These are phyloP conservation scores for Ceratoteleas bidentatus DNA, from an alignment of 1,140 invertebrate species.

Conservation along the genomic window DNA sequence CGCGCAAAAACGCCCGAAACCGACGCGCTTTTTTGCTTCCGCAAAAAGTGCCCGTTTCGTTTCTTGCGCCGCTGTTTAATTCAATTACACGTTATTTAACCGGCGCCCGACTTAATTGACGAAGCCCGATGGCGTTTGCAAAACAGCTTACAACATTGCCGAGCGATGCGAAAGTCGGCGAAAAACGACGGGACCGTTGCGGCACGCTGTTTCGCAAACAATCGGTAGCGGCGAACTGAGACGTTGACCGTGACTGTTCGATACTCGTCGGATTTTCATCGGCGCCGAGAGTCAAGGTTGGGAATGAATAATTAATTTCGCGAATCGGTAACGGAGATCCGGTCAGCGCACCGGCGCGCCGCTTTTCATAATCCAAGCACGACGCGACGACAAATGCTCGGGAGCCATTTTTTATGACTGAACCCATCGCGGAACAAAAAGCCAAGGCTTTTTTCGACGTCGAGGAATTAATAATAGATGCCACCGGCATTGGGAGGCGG, in stretches of 20 bases:
- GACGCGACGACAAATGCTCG: slow-evolving; percentile 25
- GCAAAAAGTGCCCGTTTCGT: too few relatives aligned
- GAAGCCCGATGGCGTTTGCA: too few relatives aligned
- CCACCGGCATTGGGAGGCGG: neutral
- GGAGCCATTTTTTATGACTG: slow-evolving; percentile 16
- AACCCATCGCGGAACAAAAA: slow-evolving; percentile 16
- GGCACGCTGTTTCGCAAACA: slow-evolving; percentile 7
- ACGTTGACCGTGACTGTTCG: slow-evolving; percentile 49
- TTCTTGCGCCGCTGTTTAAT: too few relatives aligned
- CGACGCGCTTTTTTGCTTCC: too few relatives aligned
- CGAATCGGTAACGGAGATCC: slow-evolving; percentile 58
- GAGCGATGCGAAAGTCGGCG: neutral
- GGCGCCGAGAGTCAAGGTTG: slow-evolving; percentile 61
- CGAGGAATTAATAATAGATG: slow-evolving; percentile 3
- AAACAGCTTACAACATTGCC: neutral
- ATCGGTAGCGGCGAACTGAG: slow-evolving; percentile 30
- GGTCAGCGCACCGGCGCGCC: slow-evolving; percentile 42
- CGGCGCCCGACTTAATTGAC: too few relatives aligned
- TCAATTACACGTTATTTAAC: too few relatives aligned
- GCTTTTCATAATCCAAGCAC: slow-evolving; percentile 42
- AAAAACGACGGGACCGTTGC: neutral
- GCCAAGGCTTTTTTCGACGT: slow-evolving; percentile 17
- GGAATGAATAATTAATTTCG: slow-evolving; percentile 58
- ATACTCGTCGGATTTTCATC: slow-evolving; percentile 45
- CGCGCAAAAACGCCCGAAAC: too few relatives aligned